Percentiles rank a stretch among this genome's conserved stretches.
These are phyloP conservation scores for Malurus melanocephalus DNA, from an alignment of 2,113 vertebrate species.

Conservation along the genomic window DNA sequence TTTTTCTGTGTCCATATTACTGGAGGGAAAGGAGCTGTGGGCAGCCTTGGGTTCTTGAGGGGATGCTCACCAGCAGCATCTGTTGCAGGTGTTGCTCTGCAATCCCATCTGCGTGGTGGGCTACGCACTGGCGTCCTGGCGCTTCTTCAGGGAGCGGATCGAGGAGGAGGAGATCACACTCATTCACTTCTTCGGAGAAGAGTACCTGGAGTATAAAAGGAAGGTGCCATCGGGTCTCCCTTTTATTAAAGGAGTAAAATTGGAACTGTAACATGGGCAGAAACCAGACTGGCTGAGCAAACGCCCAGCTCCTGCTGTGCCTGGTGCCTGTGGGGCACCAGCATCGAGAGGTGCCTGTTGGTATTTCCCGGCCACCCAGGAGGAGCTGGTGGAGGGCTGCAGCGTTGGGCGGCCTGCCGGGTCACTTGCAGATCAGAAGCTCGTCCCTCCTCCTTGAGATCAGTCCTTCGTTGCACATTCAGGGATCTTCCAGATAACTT, in stretches of 20 bases:
- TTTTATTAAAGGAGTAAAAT: conserved; percentile 90
- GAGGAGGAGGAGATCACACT: conserved; percentile 94
- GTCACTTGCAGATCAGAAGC: background rate
- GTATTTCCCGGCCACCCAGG: background rate
- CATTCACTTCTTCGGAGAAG: conserved; percentile 94
- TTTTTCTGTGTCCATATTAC: background rate
- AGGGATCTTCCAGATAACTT: conserved; percentile 21
- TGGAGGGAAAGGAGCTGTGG: background rate
- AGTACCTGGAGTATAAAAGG: conserved; percentile 92
- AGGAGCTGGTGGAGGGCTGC: conserved; percentile 27
- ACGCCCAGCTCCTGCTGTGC: background rate
- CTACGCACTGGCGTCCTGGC: conserved; percentile 91
- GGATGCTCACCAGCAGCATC: background rate
- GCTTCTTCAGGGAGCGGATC: conserved; percentile 93
- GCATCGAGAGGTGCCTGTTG: background rate
- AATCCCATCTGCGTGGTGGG: conserved; percentile 89
- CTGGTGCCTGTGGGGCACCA: background rate
- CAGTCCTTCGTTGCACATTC: background rate
- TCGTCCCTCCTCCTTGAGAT: background rate
- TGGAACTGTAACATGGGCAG: conserved; percentile 71
- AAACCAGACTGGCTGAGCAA: background rate
- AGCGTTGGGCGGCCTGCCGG: background rate
- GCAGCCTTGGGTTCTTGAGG: background rate
- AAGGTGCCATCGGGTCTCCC: conserved; percentile 89
- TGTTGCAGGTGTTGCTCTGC: conserved; percentile 86